Evolutionary conservation across 2,797 vertebrate genomes (phyloP), one percentile per base, ranked within the genome.

Genomic region (Pseudochromis fuscus): DNA sequence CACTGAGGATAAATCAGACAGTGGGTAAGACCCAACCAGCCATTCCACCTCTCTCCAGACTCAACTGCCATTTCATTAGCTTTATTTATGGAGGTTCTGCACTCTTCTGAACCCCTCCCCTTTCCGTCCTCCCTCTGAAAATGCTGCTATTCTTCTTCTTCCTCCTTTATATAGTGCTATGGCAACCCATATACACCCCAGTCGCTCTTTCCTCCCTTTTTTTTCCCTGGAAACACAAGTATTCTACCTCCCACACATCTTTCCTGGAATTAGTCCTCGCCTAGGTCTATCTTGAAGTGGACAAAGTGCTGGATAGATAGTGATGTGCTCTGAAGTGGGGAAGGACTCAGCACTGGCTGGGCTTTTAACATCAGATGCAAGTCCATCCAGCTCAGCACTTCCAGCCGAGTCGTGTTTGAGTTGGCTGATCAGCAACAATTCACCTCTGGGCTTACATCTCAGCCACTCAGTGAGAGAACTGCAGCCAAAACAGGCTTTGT

Each of bases 61-160:
- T 90, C 90, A 92, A 92, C 84, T 87, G 85, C 89, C 92, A 94
- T 94, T 94, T 94, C 93, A 94, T 94, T 94, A 93, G 90, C 88
- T 91, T 94, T 94, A 94, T 95, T 95, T 95, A 95, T 94, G 88
- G 89, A 78, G 86, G 82, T 79, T 81, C 70, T 90, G 86, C 88
- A 89, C 92, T 92, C 83, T 82, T 82, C 75, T 72, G 82, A 81
- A 88, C 76, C 79, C 91, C 81, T 82, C 88, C 81, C 82, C 82
- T 88, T 69, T 80, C 64, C 25, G 30, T 75, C 72, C 75, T 84
- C 87, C 83, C 75, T 78, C 83, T 78, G 72, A 90, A 91, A 92
- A 89, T 68, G 71, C 71, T 12, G 57, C 82, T 87, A 85, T 88
- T 91, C 79, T 87, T 89, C 81, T 81, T 65, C 71, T 73, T 79